Evolutionary conservation across 2,888 invertebrate genomes (phyloP).

Genomic region (Eurytoma californica): DNA sequence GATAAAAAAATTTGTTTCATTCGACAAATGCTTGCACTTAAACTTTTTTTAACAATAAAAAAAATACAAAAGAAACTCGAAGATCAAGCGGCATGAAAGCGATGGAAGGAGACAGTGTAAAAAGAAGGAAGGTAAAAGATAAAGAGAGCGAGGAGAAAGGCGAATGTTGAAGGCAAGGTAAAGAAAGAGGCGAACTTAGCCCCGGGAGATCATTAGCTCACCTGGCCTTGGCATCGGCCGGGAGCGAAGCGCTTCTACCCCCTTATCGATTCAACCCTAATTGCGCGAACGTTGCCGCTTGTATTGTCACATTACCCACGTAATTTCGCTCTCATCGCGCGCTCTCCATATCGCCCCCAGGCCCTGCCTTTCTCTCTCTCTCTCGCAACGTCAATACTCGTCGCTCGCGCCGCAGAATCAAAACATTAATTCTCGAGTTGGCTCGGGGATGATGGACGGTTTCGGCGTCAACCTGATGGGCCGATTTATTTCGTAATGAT

Average conservation of each 20-base stretch:
- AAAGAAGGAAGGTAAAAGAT: not conserved
- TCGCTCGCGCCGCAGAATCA: not conserved
- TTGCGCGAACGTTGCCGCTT: slow-evolving; percentile 51
- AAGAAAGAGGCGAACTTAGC: slow-evolving; percentile 59
- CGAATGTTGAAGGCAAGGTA: slow-evolving; percentile 44
- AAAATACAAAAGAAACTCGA: not conserved
- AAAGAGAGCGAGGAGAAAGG: slow-evolving; percentile 29
- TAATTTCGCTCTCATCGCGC: slow-evolving; percentile 34
- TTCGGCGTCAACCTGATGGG: slow-evolving; percentile 9
- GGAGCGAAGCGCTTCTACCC: slow-evolving; percentile 57
- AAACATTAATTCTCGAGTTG: slow-evolving; percentile 33
- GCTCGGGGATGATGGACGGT: slow-evolving; percentile 19
- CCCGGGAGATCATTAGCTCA: slow-evolving; percentile 69
- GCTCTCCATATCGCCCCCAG: slow-evolving; percentile 19
- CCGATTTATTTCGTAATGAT: slow-evolving; percentile 36
- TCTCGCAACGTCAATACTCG: slow-evolving; percentile 28
- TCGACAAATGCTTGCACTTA: not conserved
- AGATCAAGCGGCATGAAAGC: slow-evolving; percentile 5
- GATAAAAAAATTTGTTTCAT: too few species aligned
- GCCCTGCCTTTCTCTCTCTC: not conserved
- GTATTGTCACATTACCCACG: slow-evolving; percentile 52
- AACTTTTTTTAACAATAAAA: not conserved
- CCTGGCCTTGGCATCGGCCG: slow-evolving; percentile 61
- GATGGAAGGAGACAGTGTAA: slow-evolving; percentile 14
- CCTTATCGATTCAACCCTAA: slow-evolving; percentile 62